A percentile compares a stretch with the other conserved stretches of the same genome.
Evolutionary conservation across 2,113 vertebrate species (phyloP).

Genomic region (Platysteira castanea): DNA sequence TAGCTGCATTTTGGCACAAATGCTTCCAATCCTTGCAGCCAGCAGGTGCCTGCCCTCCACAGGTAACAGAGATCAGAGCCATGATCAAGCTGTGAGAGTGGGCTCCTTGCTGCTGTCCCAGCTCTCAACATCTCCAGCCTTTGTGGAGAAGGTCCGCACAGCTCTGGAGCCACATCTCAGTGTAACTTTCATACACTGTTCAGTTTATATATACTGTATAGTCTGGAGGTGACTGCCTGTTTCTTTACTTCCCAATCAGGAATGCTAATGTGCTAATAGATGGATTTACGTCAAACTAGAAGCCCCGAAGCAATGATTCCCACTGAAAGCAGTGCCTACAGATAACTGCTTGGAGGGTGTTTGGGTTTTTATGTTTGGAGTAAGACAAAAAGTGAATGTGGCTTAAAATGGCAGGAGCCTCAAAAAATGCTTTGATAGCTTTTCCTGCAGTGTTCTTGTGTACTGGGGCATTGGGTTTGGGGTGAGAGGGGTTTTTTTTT

Average conservation of each 20-base stretch:
- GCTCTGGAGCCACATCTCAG: not conserved
- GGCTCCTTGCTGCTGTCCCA: not conserved
- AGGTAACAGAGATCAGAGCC: not conserved
- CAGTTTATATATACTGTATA: not conserved
- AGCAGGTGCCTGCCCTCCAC: not conserved
- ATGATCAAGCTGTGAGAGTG: not conserved
- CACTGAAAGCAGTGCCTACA: not conserved
- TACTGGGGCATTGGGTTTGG: not conserved
- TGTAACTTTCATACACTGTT: not conserved
- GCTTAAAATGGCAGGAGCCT: not conserved
- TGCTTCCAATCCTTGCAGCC: not conserved
- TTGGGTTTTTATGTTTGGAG: not conserved
- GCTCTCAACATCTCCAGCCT: not conserved
- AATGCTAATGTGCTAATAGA: not conserved
- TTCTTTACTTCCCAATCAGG: not conserved
- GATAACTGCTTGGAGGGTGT: not conserved
- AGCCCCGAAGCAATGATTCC: not conserved
- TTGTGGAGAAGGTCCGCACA: not conserved
- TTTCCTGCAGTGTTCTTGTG: not conserved
- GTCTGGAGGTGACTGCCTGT: not conserved
- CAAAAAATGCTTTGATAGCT: not conserved
- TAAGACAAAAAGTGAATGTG: not conserved
- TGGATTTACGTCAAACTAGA: not conserved
- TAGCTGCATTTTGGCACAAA: not conserved
- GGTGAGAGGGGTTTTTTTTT: not conserved